Base-by-base conservation (phyloP, 64 coral and sea anemone species). In the Cladopsammia gracilis region DNA sequence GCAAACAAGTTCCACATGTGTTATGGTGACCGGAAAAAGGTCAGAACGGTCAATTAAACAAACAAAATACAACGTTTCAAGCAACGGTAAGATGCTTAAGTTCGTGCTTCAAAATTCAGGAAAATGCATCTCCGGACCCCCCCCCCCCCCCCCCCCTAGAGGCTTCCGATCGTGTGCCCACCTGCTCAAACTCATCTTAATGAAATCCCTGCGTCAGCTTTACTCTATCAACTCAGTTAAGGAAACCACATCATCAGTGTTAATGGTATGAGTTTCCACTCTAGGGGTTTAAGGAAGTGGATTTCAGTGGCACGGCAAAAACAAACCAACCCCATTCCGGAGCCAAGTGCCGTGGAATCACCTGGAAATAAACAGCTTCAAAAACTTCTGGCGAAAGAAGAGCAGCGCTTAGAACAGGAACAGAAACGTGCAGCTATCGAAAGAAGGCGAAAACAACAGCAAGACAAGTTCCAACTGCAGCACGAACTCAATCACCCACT, bases 401-500 rank as follows among this genome's bases (percentile, higher is more conserved):
- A 94, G 12, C 84, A 58, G 23, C 80, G 96, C 42, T 5, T 97
- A 23, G 96, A 97, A 54, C 62, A 90, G 25, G 92, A 87, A 56
- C 86, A 87, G 76, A 97, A 94, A 46, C 87, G 90, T 48, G 92
- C 96, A 44, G 88, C 96, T 10, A 6, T 80, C 0, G 96, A 94
- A 18, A 94, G 83, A 81, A 85, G 87, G 22, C 78, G 96, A 25
- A 97, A 97, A 43, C 87, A 73, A 22, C 96, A 97, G 52, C 96
- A 97, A 48, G 92, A 97, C 19, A 64, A 71, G 19, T 97, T 97
- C n/a, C 77, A 77, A 12, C 54, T 78, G n/a, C 96, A 97, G 6
- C 96, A 97, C 23, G 92, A 93, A 7, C 64, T 94, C 12, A 93
- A 82, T 57, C 96, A 97, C 53, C 96, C 96, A 1, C 68, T 97